Evolutionary conservation across 2,888 invertebrate species (phyloP), one percentile per base, ranked within the genome.

Genomic region (Morpho achilles): DNA sequence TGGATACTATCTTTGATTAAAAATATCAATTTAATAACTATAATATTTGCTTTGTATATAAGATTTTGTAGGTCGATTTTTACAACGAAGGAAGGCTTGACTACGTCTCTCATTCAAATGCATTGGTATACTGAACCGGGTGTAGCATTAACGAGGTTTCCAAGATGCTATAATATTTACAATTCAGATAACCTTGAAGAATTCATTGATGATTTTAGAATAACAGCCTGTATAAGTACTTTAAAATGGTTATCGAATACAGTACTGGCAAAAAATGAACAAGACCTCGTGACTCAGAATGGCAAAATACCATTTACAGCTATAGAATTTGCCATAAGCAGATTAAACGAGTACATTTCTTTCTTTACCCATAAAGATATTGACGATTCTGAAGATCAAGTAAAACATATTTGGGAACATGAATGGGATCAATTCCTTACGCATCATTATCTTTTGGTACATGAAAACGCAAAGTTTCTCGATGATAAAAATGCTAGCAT

Each of bases 61-160:
- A 94, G 98, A 72, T 98, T 96, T 81, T 95, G 95, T 68, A 93
- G 96, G 71, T 96, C 97, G 0, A 93, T 95, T 54, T 98, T 98
- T 76, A 98, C 98, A 0, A 97, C 98, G 0, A 98, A 98, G 92
- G 97, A 97, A 80, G 97, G 97, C 3, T 82, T 97, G 42, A 96
- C 96, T 66, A 89, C 93, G 23, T 94, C 95, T 60, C 82, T 97
- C 45, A 94, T 94, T 53, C 96, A 97, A 76, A 94, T 96, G 87
- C 95, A 97, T 76, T 97, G 97, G 96, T 95, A 94, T 76, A 95
- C 94, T 52, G 96, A 97, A 69, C 94, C 95, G 7, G 96, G 95
- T 7, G 93, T 96, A 41, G 94, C 97, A 0, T 91, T 94, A 65
- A 94, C 96, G 7, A 94, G 94, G 67, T 98, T 96, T 79, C 98